phyloP scores from a whole-genome alignment of 2,888 invertebrate genomes.

The Epistrophe grossulariae region DNA sequence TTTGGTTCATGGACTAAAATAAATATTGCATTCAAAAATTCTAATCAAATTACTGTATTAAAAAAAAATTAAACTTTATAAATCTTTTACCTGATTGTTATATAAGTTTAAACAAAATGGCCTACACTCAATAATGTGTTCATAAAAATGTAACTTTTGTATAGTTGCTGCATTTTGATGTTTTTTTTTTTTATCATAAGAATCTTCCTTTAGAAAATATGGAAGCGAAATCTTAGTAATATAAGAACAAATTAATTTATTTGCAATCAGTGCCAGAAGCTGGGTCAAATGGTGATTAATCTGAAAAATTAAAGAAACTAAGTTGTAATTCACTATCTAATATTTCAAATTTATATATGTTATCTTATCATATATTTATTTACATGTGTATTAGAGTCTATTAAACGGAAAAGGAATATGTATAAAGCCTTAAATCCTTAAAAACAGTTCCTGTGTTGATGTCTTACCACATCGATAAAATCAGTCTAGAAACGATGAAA shows the following conservation, averaged over 20 bases:
- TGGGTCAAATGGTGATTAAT: conserved; percentile 54
- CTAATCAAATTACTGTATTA: conserved; percentile 41
- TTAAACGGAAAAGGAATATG: no score
- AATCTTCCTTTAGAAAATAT: conserved; percentile 53
- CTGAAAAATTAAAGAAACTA: conserved; percentile 37
- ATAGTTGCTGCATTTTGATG: conserved; percentile 31
- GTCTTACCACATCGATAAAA: no score
- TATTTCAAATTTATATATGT: background rate
- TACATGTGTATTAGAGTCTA: no score
- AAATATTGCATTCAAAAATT: conserved; percentile 48
- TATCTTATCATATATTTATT: background rate
- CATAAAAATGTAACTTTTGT: conserved; percentile 25
- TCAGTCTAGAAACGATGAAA: no score
- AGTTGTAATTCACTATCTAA: background rate
- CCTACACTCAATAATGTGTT: conserved; percentile 14
- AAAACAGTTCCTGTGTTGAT: no score
- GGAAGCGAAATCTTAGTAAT: conserved; percentile 65
- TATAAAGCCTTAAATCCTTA: no score
- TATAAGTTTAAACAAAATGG: conserved; percentile 35
- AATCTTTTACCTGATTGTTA: conserved; percentile 42
- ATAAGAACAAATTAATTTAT: conserved; percentile 44
- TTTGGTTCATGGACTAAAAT: conserved; percentile 74
- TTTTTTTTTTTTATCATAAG: conserved; percentile 17
- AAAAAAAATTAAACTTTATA: conserved; percentile 34
- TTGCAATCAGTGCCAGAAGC: conserved; percentile 60